Conservation (phyloP, 2,113 vertebrate species). For the Agapornis roseicollis region DNA sequence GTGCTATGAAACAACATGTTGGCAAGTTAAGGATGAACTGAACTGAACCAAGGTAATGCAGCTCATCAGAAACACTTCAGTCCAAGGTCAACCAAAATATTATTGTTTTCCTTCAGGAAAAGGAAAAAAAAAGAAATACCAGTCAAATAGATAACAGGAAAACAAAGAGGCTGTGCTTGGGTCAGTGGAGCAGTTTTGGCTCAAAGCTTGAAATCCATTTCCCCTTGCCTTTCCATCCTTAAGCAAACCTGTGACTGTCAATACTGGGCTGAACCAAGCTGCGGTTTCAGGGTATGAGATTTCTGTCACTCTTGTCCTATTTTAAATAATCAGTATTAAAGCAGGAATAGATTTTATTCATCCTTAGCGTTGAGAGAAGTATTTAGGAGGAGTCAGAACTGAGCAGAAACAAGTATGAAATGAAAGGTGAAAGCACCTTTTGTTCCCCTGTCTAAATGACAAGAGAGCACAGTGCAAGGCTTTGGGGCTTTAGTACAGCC, state of each 20-base stretch:
- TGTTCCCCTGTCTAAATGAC: fast-evolving
- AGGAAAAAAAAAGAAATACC: background rate
- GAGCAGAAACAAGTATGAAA: background rate
- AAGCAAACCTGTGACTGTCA: background rate
- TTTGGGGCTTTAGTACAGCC: background rate
- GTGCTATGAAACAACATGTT: background rate
- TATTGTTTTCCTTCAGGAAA: background rate
- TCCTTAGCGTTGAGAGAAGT: background rate
- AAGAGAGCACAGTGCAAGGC: background rate
- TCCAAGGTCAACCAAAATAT: background rate
- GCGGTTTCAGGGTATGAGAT: background rate
- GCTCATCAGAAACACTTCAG: background rate
- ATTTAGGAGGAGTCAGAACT: background rate
- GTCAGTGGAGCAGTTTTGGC: background rate
- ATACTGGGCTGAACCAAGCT: background rate
- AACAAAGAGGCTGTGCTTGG: background rate
- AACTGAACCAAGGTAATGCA: background rate
- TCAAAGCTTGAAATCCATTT: background rate
- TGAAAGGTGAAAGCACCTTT: background rate
- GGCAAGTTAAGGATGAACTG: background rate
- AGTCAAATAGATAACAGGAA: background rate
- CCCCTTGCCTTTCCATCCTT: background rate
- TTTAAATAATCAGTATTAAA: background rate
- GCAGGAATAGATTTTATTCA: background rate
- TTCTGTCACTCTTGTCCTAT: background rate